Evolutionary conservation across 1,140 invertebrate genomes (phyloP).

Genomic region (Bombus ignitus): DNA sequence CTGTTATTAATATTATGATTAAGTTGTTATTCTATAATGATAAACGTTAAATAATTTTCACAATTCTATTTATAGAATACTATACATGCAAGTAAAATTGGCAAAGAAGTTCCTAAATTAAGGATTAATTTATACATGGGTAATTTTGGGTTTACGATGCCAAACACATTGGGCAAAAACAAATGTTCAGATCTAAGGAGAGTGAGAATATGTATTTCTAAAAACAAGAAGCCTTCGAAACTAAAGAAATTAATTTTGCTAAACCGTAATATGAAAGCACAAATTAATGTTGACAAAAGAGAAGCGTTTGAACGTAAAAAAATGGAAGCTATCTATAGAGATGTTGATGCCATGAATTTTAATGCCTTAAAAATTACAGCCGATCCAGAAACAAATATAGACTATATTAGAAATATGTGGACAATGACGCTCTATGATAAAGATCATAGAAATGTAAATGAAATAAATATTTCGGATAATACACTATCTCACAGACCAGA

Average conservation of each 20-base stretch:
- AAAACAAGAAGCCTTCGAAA: conserved; percentile 49
- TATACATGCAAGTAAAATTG: background rate
- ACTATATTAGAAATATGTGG: conserved; percentile 55
- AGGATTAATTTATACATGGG: conserved; percentile 39
- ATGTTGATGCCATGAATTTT: conserved; percentile 58
- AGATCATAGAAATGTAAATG: conserved; percentile 33
- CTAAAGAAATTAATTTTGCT: conserved; percentile 48
- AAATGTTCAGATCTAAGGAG: background rate
- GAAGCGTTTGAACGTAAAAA: conserved; percentile 31
- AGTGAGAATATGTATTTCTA: conserved; percentile 30
- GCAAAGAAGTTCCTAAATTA: conserved; percentile 17
- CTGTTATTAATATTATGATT: background rate
- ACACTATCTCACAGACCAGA: conserved; percentile 52
- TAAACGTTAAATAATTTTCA: background rate
- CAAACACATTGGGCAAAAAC: conserved; percentile 4
- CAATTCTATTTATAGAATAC: conserved; percentile 24
- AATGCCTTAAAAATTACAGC: conserved; percentile 61
- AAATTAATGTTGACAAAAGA: conserved; percentile 1
- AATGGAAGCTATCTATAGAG: conserved; percentile 18
- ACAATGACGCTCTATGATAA: conserved; percentile 57
- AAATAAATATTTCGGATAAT: conserved; percentile 43
- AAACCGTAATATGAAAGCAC: conserved; percentile 34
- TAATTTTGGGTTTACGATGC: background rate
- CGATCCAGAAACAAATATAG: conserved; percentile 51
- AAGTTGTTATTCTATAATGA: background rate